Evolutionary conservation across 1,140 invertebrate species (phyloP).

Genomic region (Schlechtendalia chinensis): DNA sequence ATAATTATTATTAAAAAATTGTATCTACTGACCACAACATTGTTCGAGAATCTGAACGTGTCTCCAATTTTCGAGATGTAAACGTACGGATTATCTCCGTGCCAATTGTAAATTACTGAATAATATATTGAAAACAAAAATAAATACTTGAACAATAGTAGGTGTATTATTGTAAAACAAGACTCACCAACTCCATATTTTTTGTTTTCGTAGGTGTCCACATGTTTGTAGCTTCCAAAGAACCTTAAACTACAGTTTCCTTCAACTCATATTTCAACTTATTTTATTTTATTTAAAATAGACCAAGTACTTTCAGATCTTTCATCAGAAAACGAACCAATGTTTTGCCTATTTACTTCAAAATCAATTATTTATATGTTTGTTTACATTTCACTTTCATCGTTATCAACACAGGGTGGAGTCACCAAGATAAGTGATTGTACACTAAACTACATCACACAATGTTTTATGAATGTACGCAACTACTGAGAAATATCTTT

Average conservation of each 20-base stretch:
- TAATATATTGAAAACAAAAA: background rate
- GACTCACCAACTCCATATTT: conserved; percentile 66
- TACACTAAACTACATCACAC: no score
- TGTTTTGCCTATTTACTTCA: background rate
- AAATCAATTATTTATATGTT: conserved; percentile 1
- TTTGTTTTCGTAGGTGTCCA: conserved; percentile 65
- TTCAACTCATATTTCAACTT: conserved; percentile 27
- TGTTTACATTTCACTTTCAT: conserved; percentile 40
- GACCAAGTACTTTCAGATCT: background rate
- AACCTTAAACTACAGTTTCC: background rate
- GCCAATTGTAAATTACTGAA: conserved; percentile 86
- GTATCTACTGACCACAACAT: conserved; percentile 65
- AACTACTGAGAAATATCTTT: no score
- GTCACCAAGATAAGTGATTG: conserved; percentile 20
- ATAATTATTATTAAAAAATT: background rate
- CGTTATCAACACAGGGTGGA: conserved; percentile 40
- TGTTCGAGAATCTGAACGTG: conserved; percentile 88
- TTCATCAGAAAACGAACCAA: background rate
- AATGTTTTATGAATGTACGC: no score
- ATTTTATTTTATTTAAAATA: background rate
- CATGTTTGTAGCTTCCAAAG: conserved; percentile 56
- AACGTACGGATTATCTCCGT: conserved; percentile 74
- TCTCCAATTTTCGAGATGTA: conserved; percentile 86
- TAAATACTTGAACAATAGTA: background rate
- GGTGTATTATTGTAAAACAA: background rate